Percentiles rank a stretch among this genome's conserved stretches.
Evolutionary conservation across 1,140 invertebrate genomes (phyloP).

Genomic region (Dreissena rostriformis): DNA sequence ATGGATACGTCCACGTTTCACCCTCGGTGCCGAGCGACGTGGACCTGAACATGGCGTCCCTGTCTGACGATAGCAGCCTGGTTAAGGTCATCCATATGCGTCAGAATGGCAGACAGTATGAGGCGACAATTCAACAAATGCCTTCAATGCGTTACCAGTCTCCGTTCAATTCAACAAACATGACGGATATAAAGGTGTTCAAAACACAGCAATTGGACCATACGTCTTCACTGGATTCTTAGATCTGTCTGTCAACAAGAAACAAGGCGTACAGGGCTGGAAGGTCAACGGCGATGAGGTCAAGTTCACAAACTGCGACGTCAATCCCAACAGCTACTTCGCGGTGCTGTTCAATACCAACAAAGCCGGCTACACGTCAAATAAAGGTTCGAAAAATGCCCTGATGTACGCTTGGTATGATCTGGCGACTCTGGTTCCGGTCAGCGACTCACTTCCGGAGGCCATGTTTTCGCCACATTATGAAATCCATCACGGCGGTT

Average conservation of each 20-base stretch:
- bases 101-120: neutral
- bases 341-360: neutral
- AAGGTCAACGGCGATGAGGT: neutral
- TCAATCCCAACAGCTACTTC: no score
- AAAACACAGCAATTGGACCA: neutral
- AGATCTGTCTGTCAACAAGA: neutral
- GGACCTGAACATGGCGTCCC: neutral
- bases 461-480: neutral
- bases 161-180: neutral
- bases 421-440: neutral
- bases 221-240: neutral
- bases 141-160: neutral
- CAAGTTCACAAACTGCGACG: conserved; percentile 17
- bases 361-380: neutral
- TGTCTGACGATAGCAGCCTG: conserved; percentile 12
- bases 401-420: no score
- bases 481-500: conserved; percentile 34
- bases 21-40: neutral
- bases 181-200: neutral
- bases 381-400: neutral
- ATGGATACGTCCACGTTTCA: conserved; percentile 40
- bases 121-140: neutral
- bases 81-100: no score
- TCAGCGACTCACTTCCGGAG: neutral
- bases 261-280: neutral